Evolutionary conservation across 64 coral and sea anemone species (phyloP).

Genomic region (Porites lutea): DNA sequence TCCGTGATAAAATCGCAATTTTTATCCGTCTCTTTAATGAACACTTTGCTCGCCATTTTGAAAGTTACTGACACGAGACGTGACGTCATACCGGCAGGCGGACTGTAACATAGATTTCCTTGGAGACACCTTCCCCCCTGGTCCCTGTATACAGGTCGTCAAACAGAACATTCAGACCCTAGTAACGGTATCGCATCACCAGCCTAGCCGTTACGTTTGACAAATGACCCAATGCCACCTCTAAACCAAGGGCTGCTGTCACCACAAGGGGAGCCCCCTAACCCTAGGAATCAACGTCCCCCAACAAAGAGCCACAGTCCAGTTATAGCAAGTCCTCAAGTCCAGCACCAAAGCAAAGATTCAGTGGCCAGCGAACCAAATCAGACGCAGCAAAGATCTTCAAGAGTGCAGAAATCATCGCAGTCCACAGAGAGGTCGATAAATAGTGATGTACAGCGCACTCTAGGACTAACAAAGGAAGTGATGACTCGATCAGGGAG

Average conservation of each 20-base stretch:
- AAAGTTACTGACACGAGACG: too few relatives aligned
- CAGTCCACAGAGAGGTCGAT: not conserved
- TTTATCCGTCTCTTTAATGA: too few relatives aligned
- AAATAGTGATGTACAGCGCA: conserved; percentile 24
- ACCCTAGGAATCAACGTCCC: not conserved
- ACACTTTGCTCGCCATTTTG: too few relatives aligned
- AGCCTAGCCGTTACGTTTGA: not conserved
- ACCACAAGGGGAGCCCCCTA: not conserved
- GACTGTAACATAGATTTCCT: conserved; percentile 18
- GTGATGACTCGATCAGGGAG: conserved; percentile 44
- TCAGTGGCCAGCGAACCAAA: not conserved
- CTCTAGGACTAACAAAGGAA: conserved; percentile 12
- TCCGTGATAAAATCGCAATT: not conserved
- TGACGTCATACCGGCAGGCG: not conserved
- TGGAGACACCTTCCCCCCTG: not conserved
- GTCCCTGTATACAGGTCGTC: not conserved
- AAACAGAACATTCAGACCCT: conserved; percentile 1
- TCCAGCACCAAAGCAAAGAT: not conserved
- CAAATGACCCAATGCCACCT: not conserved
- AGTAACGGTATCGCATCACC: not conserved
- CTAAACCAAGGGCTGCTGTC: not conserved
- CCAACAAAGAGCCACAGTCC: not conserved
- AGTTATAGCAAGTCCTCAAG: not conserved
- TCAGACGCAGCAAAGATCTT: not conserved
- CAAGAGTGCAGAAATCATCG: not conserved